These are phyloP conservation scores for Flabesymbios commensalis DNA, from an alignment of 2,888 invertebrate species.

Conservation along the genomic window DNA sequence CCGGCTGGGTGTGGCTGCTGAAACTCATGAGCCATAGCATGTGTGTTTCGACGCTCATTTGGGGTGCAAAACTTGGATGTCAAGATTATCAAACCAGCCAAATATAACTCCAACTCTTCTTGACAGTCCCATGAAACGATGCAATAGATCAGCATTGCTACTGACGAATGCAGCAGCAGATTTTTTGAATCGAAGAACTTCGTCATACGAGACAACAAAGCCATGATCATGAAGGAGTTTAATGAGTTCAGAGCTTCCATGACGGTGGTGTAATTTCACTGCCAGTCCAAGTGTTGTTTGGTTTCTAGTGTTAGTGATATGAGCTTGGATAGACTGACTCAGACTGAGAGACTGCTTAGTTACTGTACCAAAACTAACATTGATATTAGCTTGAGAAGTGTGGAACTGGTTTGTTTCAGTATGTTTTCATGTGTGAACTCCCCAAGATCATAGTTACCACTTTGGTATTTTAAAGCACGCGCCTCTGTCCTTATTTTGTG, in stretches of 20 bases:
- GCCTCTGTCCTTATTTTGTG: not conserved
- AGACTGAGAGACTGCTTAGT: slow-evolving; percentile 6
- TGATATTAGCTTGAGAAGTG: not conserved
- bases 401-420: not conserved
- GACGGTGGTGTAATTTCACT: slow-evolving; percentile 10
- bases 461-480: not conserved
- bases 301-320: not conserved
- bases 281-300: slow-evolving; percentile 15
- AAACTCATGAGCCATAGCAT: slow-evolving; percentile 11
- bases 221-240: slow-evolving; percentile 5
- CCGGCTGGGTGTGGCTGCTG: not conserved
- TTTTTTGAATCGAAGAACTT: slow-evolving; percentile 10
- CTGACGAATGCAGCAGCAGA: slow-evolving; percentile 3
- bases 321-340: slow-evolving; percentile 2
- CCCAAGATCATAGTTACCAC: not conserved
- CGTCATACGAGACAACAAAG: slow-evolving; percentile 4
- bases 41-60: slow-evolving; percentile 8
- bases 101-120: not conserved
- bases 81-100: slow-evolving; percentile 12
- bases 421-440: not conserved
- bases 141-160: not conserved
- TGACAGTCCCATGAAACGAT: slow-evolving; percentile 1
- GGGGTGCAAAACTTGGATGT: slow-evolving; percentile 6
- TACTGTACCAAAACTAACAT: not conserved
- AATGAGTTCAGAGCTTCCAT: slow-evolving; percentile 3